A percentile compares a stretch with the other conserved stretches of the same genome.
Evolutionary conservation across 2,888 invertebrate genomes (phyloP).

Genomic region (Cheilosia vulpina): DNA sequence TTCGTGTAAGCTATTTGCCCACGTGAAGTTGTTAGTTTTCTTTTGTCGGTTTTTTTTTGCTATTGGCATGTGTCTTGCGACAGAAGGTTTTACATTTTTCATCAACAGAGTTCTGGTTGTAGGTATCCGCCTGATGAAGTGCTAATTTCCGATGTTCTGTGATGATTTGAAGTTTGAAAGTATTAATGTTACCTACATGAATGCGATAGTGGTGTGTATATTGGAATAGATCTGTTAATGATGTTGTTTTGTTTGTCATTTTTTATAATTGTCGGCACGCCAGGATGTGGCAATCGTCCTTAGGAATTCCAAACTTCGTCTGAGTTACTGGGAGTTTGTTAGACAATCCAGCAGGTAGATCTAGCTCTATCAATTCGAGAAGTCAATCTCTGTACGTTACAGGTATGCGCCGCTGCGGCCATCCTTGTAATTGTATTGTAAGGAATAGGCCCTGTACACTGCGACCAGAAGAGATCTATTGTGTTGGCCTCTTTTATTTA

Average conservation of each 20-base stretch:
- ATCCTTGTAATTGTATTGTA: too few relatives aligned
- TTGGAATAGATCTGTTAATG: constrained; percentile 20
- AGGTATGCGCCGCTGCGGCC: too few relatives aligned
- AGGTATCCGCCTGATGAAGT: constrained; percentile 15
- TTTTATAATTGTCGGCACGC: too few relatives aligned
- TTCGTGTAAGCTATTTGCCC: constrained; percentile 34
- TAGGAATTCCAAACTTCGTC: too few relatives aligned
- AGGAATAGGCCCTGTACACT: too few relatives aligned
- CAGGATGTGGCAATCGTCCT: too few relatives aligned
- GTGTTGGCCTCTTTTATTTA: too few relatives aligned
- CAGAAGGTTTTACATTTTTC: constrained; percentile 53
- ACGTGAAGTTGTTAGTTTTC: constrained; percentile 46
- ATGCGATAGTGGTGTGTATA: constrained; percentile 16
- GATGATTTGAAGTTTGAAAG: constrained; percentile 39
- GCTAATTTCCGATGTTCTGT: constrained; percentile 47
- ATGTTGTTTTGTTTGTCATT: background rate
- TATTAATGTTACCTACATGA: background rate
- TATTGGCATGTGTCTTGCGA: constrained; percentile 14
- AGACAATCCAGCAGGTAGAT: too few relatives aligned
- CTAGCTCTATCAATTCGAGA: too few relatives aligned
- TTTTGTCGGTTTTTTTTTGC: background rate
- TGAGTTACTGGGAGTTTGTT: too few relatives aligned
- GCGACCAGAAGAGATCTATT: too few relatives aligned
- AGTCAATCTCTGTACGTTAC: too few relatives aligned
- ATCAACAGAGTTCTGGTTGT: constrained; percentile 32